Evolutionary conservation across 2,888 invertebrate genomes (phyloP), one percentile per base, ranked within the genome.

Genomic region (Belgica antarctica): DNA sequence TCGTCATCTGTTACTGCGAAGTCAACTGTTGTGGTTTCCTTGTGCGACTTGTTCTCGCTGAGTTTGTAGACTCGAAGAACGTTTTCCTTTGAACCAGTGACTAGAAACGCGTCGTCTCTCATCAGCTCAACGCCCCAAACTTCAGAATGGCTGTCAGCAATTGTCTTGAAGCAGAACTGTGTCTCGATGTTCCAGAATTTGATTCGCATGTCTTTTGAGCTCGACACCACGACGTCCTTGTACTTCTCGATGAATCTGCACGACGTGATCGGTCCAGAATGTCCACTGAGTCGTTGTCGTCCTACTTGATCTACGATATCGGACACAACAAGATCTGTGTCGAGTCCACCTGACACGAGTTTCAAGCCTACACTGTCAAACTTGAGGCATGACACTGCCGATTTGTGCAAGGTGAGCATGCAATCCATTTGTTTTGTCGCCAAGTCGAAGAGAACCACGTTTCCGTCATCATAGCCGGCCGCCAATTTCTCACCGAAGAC

Each of bases 161-260:
- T 82, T 1, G 98, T 98, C 79, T 92, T 93, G 76, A 98, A 98
- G 78, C 97, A 98, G 76, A 94, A 92, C 75, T 95, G 92, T 4
- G 94, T 94, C 73, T 92, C 90, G 73, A 98, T 83, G 79, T 98
- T 94, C 98, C 98, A 99, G 78, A 99, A 94, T 79, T 97, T 98
- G 0, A 99, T 86, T 78, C 92, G 92, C 7, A 92, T 91, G 78
- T 99, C 99, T 79, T 94, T 96, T 0, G 96, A 96, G 36, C 90
- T 86, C 74, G 92, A 90, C 5, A 94, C 83, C 7, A 94, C 78
- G 73, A 89, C 83, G 73, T 87, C 85, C 73, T 86, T 84, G 12
- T 61, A 61, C 71, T 87, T 82, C 71, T 85, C 84, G 78, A 92
- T 84, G 75, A 93, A 93, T 5, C 86, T 81, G 0, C 89, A 81